Evolutionary conservation across 1,140 invertebrate species (phyloP).

Genomic region (Drosophila navojoa): DNA sequence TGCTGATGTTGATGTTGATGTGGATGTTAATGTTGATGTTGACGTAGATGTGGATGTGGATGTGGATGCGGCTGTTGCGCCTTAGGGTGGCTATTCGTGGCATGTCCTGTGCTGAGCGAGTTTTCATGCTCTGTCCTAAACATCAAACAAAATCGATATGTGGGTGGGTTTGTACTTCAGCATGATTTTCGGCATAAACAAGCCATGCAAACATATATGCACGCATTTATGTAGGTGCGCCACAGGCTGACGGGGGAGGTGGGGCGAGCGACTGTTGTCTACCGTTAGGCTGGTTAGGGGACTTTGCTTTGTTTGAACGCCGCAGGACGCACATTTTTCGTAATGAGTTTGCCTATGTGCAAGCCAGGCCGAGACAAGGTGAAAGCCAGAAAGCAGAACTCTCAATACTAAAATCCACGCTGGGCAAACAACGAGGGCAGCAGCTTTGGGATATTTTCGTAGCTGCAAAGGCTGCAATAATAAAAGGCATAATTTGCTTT

Average conservation of each 20-base stretch:
- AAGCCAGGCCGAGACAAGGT: slow-evolving; percentile 14
- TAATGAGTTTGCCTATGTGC: slow-evolving; percentile 75
- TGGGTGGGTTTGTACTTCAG: slow-evolving; percentile 54
- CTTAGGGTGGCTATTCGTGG: slow-evolving; percentile 49
- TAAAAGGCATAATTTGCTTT: slow-evolving; percentile 68
- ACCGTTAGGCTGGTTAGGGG: slow-evolving; percentile 43
- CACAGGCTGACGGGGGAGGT: background rate
- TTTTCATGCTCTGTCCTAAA: slow-evolving; percentile 54
- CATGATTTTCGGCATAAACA: slow-evolving; percentile 79
- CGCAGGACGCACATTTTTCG: slow-evolving; percentile 81
- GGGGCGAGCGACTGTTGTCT: background rate
- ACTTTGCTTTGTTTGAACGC: slow-evolving; percentile 77
- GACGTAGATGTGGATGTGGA: slow-evolving; percentile 46
- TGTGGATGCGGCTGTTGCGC: slow-evolving; percentile 45
- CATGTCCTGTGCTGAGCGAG: slow-evolving; percentile 27
- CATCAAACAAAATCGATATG: slow-evolving; percentile 80
- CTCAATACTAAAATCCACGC: slow-evolving; percentile 22
- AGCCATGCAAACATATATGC: slow-evolving; percentile 44
- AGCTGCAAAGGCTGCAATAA: slow-evolving; percentile 46
- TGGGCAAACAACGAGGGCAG: slow-evolving; percentile 32
- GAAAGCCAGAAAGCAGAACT: slow-evolving; percentile 15
- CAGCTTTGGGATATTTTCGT: slow-evolving; percentile 47
- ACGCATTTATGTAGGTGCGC: slow-evolving; percentile 36
- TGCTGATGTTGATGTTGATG: slow-evolving; percentile 18
- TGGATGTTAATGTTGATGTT: slow-evolving; percentile 1